Base-by-base conservation (phyloP, 2,797 vertebrate species). In the Hoplostethus atlanticus region DNA sequence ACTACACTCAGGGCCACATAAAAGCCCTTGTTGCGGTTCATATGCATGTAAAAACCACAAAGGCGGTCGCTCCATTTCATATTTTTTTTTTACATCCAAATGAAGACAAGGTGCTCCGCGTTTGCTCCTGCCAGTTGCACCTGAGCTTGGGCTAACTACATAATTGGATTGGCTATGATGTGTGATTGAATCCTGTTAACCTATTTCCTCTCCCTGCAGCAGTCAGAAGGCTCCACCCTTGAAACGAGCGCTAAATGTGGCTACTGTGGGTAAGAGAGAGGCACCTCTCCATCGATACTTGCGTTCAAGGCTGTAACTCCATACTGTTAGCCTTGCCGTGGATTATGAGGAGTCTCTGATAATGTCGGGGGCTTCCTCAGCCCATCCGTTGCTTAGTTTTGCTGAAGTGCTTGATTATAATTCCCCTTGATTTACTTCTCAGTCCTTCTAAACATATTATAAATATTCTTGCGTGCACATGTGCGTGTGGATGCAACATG, bases 131-230 rank as follows among this genome's bases (percentile, higher is more conserved):
- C 73, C 76, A 61, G 64, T 60, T 73, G 73, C 84, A 91, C 88
- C 89, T 76, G 79, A 87, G 84, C 84, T 80, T 31, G 63, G 44
- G 78, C 71, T 81, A 76, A 87, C 81, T 56, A 80, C 75, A 90
- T 92, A 86, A 92, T 90, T 90, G 90, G 89, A 92, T 90, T 87
- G 84, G 88, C 85, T 78, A 76, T 79, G 77, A 85, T 71, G 80
- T 85, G 85, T 87, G 89, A 93, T 84, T 93, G 89, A 84, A 93
- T 91, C 89, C 88, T 83, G 89, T 89, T 92, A 91, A 86, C 84
- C 68, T 65, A 84, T 92, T 93, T 94, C 91, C 92, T 91, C 56
- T 61, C 77, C 44, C 74, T 50, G 21, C 67, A 61, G 71, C 38
- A 36, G 69, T 76, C 72, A 69, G 57, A 59, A 65, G 76, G 63